These are phyloP conservation scores for Huso huso DNA, from an alignment of 2,797 vertebrate genomes.

Conservation along the genomic window DNA sequence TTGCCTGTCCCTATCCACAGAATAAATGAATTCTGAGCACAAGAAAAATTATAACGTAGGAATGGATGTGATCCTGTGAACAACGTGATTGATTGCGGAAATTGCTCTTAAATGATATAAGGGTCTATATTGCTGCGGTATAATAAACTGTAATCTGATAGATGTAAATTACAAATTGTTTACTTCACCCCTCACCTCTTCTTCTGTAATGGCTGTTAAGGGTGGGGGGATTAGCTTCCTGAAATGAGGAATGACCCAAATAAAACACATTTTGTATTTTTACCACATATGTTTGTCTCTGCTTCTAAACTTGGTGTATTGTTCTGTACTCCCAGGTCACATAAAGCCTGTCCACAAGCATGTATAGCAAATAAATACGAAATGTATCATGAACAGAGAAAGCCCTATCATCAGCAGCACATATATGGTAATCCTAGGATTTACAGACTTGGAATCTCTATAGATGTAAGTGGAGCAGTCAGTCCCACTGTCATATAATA, in stretches of 20 bases:
- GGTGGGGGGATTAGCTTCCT: too few relatives aligned
- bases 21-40: slow-evolving; percentile 38
- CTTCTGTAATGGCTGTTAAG: slow-evolving; percentile 2
- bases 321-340: neutral
- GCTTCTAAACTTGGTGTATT: neutral
- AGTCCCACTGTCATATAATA: neutral
- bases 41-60: slow-evolving; percentile 29
- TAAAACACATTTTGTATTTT: slow-evolving; percentile 4
- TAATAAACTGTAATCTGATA: slow-evolving; percentile 40
- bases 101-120: slow-evolving; percentile 31
- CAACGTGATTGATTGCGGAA: slow-evolving; percentile 43
- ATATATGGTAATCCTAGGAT: too few relatives aligned
- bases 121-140: slow-evolving; percentile 29
- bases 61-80: slow-evolving; percentile 39
- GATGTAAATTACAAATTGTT: slow-evolving; percentile 36
- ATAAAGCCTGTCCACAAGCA: neutral
- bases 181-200: slow-evolving; percentile 34
- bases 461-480: too few relatives aligned
- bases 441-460: too few relatives aligned
- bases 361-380: too few relatives aligned
- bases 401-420: too few relatives aligned
- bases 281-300: neutral
- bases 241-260: slow-evolving; percentile 15
- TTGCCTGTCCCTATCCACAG: slow-evolving; percentile 35
- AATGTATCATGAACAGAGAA: too few relatives aligned